A percentile compares a stretch with the other conserved stretches of the same genome.
Evolutionary conservation across 2,797 vertebrate species (phyloP).

Genomic region (Xenops minutus): DNA sequence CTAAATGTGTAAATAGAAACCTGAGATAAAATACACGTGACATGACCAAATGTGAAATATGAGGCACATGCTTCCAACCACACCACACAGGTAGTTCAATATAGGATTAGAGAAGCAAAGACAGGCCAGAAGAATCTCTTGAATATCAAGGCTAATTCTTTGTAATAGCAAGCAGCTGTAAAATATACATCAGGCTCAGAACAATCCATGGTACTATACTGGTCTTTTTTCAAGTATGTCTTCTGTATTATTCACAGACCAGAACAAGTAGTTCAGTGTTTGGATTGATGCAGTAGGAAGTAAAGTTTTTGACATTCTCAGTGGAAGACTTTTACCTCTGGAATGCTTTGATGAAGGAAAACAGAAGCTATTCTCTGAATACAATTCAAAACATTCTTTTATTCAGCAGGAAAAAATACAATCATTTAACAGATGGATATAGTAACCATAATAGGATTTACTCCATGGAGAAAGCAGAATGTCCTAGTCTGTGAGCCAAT

Average conservation of each 20-base stretch:
- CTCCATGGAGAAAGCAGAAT: background rate
- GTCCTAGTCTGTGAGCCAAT: background rate
- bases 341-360: background rate
- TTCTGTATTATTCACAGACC: background rate
- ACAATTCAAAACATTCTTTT: background rate
- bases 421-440: background rate
- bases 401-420: background rate
- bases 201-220: background rate
- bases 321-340: background rate
- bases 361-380: background rate
- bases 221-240: rapidly evolving
- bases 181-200: background rate
- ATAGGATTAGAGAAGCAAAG: background rate
- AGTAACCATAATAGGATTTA: constrained; percentile 6
- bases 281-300: background rate
- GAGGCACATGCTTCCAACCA: background rate
- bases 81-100: rapidly evolving
- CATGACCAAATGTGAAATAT: background rate
- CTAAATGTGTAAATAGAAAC: background rate
- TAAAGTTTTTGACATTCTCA: background rate
- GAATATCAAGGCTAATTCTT: background rate
- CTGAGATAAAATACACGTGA: background rate
- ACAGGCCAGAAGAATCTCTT: background rate
- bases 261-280: background rate
- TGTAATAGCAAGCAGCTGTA: background rate